phyloP scores from a whole-genome alignment of 2,113 vertebrate species.

The Suricata suricatta region DNA sequence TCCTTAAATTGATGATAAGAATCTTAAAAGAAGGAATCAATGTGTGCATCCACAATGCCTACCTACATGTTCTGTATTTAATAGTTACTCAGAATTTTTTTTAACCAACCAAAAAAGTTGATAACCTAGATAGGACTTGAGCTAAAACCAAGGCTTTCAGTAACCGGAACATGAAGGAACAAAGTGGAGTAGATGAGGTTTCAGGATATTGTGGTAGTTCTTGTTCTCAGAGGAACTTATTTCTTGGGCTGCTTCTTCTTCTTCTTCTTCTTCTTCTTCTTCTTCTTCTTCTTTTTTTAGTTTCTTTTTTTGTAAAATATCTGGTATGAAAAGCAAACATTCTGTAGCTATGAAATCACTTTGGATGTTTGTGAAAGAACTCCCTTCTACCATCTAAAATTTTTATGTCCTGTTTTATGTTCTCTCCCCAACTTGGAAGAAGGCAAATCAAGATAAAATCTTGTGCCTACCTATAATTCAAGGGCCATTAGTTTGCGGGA shows the following conservation, averaged over 20 bases:
- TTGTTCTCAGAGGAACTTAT: not conserved
- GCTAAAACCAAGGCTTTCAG: not conserved
- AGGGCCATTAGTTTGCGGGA: not conserved
- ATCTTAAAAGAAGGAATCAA: not conserved
- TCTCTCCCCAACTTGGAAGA: not conserved
- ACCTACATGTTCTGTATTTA: not conserved
- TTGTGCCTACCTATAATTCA: not conserved
- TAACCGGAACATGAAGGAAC: not conserved
- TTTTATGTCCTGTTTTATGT: not conserved
- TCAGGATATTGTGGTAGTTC: not conserved
- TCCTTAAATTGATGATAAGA: not conserved
- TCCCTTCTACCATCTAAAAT: not conserved
- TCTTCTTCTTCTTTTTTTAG: not conserved
- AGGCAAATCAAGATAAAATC: not conserved
- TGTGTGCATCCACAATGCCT: not conserved
- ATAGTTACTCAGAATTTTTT: not conserved
- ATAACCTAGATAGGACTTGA: not conserved
- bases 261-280: too few relatives aligned
- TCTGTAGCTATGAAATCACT: not conserved
- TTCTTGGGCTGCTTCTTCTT: not conserved
- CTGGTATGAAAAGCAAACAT: not conserved
- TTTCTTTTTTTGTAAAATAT: not conserved
- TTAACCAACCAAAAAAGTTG: not conserved
- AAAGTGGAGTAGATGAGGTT: not conserved
- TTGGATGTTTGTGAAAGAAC: not conserved